Evolutionary conservation across 2,888 invertebrate genomes (phyloP), one percentile per base, ranked within the genome.

Genomic region (Ligdia adustata): DNA sequence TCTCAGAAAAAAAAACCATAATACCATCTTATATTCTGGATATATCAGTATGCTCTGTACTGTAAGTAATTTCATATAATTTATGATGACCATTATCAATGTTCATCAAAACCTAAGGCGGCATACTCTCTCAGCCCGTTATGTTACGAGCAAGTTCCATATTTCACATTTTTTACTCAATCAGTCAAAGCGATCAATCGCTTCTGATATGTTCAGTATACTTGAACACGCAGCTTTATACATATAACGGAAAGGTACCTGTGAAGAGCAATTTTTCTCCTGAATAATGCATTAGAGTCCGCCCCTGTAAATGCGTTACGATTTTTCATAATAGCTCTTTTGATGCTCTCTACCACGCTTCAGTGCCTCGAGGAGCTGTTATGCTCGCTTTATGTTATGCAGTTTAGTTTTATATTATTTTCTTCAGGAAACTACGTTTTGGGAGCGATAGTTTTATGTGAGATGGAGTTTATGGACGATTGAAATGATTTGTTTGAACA

Each of bases 251-350:
- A 68, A 70, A 77, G 79, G 78, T 80, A 79, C 64, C 60, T 66
- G 52, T 55, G 57, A 70, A 75, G 76, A 81, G 82, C 84, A 82
- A 83, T 85, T 83, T 83, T 75, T 66, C 65, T 66, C 75, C 85
- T 89, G 87, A 87, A 89, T 88, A 84, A 88, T 88, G 76, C 72
- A 89, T 41, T 40, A 46, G 56, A 74, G 87, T 87, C 87, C 88
- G 87, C 82, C 81, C 81, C 55, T n/a, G 75, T 88, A 88, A 89
- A 81, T 64, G 85, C 74, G 87, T 88, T 88, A 89, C 85, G 86
- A 88, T 88, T 89, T 88, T 88, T 89, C 88, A 87, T 89, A 89
- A 87, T 88, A 84, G 79, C 80, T 72, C 79, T 77, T 80, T 84
- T 84, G 83, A 84, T 79, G 79, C 79, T 72, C 56, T 67, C 59